Evolutionary conservation across 2,113 vertebrate genomes (phyloP), one percentile per base, ranked within the genome.

Genomic region (Mormyrus lacerda): DNA sequence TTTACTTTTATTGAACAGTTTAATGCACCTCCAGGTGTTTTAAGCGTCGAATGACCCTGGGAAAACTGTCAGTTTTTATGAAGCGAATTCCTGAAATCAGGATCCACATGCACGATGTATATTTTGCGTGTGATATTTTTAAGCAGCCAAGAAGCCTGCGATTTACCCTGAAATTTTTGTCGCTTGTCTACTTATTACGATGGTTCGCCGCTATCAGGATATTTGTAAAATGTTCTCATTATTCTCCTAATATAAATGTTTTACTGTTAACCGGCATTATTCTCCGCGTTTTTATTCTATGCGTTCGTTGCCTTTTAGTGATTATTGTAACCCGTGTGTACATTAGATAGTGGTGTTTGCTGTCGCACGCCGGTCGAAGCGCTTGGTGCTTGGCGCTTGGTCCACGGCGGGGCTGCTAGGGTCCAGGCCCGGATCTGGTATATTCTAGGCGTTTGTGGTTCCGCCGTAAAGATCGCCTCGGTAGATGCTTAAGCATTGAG

Each of bases 401-500:
- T 83, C 79, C 42, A 17, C 42, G 42, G 35, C 73, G 1, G 42
- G 82, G n/a, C 48, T 47, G n/a, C 3, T 5, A 3, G 17, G 19
- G 11, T 19, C 31, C 9, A 27, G n/a, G 69, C 15, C 87, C 21
- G 61, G 39, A 39, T 47, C 61, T 35, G 58, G 9, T 45, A 55
- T 45, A n/a, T 21, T 61, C 45, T 58, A 58, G 35, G 86, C 35
- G 15, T 6, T 8, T 13, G 19, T 42, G 5, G 35, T 15, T 35
- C 21, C 24, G 21, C 42, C 55, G 84, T 89, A 85, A 76, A 88
- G 11, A 47, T 35, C 91, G 89, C 91, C 90, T 93, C 93, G 94
- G 91, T 92, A 91, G 94, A 93, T 84, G 91, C 94, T 91, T 89
- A 89, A 79, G 94, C 31, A 47, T 48, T 69, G 55, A 45, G 82